Evolutionary conservation across 53 echinoderm and acorn worm species (phyloP), one percentile per base, ranked within the genome.

Genomic region (Paracentrotus lividus): DNA sequence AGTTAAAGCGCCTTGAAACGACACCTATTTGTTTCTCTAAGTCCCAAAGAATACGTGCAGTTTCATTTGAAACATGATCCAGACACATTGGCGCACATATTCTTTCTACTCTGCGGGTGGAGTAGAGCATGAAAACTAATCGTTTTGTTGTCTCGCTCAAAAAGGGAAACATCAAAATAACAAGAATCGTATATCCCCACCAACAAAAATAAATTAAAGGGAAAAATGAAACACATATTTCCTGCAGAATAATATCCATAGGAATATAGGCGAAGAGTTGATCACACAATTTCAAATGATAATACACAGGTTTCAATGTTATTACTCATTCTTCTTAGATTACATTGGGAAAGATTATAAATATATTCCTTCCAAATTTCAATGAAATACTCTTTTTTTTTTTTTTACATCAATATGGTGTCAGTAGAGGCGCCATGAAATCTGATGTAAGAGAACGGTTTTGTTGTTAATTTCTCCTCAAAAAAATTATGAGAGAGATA

Each of bases 101-200:
- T 53, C 86, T 86, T 86, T 86, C 86, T 86, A 55, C 55, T 33
- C 34, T 47, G 55, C 56, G 86, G 56, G 56, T 56, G 38, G 86
- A 86, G 56, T 56, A 56, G 86, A 86, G 86, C 86, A 86, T 86
- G 86, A 86, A 86, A 18, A 27, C 29, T 56, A 56, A 86, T 86
- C 86, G 54, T 86, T 86, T 86, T 86, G 86, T 86, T 86, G 34
- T 86, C 86, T 34, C 53, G 56, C 24, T 86, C 20, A 31, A 53
- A 86, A 4, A 51, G 26, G 56, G 56, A 13, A 56, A 9, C 18
- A 86, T 33, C 53, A 86, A 86, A 86, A 85, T 51, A 86, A 86
- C 86, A 86, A 38, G 34, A n/a, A n/a, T n/a, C n/a, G n/a, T n/a
- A n/a, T n/a, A n/a, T n/a, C 36, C 36, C 86, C 54, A 31, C 56